Evolutionary conservation across 2,797 vertebrate genomes (phyloP).

Genomic region (Diceros bicornis): DNA sequence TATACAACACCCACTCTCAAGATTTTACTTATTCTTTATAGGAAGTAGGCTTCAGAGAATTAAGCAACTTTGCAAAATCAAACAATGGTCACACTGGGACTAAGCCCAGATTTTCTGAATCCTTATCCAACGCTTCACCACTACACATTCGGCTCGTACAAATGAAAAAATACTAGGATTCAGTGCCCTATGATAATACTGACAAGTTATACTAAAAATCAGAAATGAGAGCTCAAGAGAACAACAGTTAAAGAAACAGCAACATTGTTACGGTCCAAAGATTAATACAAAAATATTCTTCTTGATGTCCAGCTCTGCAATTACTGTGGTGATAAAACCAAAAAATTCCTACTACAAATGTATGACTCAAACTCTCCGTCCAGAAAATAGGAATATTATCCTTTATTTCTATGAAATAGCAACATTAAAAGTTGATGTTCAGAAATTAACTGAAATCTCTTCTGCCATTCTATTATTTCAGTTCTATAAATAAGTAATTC

Average conservation of each 20-base stretch:
- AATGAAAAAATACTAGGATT: slow-evolving; percentile 14
- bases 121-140: neutral
- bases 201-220: neutral
- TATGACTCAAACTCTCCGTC: slow-evolving; percentile 9
- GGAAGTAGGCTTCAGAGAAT: neutral
- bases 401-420: slow-evolving; percentile 1
- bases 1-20: neutral
- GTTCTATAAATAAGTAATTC: slow-evolving; percentile 31
- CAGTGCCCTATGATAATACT: neutral
- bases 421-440: neutral
- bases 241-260: neutral
- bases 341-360: slow-evolving; percentile 10
- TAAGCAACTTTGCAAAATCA: neutral
- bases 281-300: slow-evolving; percentile 21
- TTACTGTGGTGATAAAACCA: neutral
- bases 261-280: neutral
- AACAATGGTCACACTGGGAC: neutral
- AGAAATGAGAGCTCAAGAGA: slow-evolving; percentile 34
- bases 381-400: neutral
- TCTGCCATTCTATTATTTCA: slow-evolving; percentile 21
- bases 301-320: slow-evolving; percentile 27
- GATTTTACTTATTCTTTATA: neutral
- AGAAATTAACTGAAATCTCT: slow-evolving; percentile 46
- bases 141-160: neutral
- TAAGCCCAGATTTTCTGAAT: slow-evolving; percentile 6